phyloP scores from a whole-genome alignment of 2,797 vertebrate genomes.

The Typhlichthys subterraneus region DNA sequence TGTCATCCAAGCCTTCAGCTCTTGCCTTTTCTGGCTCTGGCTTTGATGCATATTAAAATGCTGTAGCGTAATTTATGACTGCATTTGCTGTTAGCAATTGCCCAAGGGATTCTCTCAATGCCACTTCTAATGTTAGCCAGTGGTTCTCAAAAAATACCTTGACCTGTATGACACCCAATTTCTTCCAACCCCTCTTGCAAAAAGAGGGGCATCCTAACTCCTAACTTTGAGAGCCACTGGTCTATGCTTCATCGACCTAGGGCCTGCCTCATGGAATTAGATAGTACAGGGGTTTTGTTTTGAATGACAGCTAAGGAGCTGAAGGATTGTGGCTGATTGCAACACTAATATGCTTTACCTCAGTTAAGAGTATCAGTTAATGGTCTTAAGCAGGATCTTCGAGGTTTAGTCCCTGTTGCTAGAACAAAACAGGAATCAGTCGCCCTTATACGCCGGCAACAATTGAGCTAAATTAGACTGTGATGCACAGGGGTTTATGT shows the following conservation, averaged over 20 bases:
- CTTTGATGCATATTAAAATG: conserved; percentile 61
- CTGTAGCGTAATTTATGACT: conserved; percentile 23
- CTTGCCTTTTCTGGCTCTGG: conserved; percentile 13
- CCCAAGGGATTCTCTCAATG: conserved; percentile 22
- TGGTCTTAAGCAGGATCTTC: not conserved
- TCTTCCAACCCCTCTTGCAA: no score
- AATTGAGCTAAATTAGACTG: no score
- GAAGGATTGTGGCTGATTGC: conserved; percentile 11
- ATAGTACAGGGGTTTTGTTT: conserved; percentile 7
- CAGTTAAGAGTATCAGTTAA: not conserved
- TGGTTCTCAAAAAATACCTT: no score
- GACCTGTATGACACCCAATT: no score
- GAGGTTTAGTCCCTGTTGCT: not conserved
- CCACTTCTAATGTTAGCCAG: not conserved
- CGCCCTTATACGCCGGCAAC: no score
- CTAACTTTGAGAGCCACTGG: no score
- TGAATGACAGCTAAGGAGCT: conserved; percentile 9
- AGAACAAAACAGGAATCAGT: conserved; percentile 4
- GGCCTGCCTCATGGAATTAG: conserved; percentile 6
- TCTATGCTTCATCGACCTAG: not conserved
- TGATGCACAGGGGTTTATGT: no score
- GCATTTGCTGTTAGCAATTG: conserved; percentile 8
- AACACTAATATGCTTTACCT: conserved; percentile 1
- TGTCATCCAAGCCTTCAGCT: conserved; percentile 38
- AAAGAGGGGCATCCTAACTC: no score